A percentile compares a stretch with the other conserved stretches of the same genome.
phyloP scores from a whole-genome alignment of 2,113 vertebrate species.

The Uria aalge region DNA sequence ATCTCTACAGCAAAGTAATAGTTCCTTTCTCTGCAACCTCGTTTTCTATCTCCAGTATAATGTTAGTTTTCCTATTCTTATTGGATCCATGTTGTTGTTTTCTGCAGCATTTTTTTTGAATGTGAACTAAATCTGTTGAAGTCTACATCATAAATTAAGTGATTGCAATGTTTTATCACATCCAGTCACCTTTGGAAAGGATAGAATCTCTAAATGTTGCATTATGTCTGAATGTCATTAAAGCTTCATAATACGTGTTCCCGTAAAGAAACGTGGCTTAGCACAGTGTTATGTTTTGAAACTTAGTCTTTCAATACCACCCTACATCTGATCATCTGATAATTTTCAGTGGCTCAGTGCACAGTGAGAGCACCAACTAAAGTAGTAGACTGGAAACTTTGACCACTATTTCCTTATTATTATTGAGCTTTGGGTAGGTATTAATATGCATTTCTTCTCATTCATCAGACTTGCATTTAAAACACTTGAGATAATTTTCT shows the following conservation, averaged over 20 bases:
- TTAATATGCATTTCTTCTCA: neutral
- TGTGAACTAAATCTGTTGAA: neutral
- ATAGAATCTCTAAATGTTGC: neutral
- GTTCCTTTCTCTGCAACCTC: accelerated
- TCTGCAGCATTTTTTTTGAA: neutral
- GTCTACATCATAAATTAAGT: neutral
- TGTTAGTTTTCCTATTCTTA: neutral
- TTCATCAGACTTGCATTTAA: neutral
- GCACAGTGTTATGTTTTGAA: neutral
- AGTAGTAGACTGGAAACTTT: neutral
- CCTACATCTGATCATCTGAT: neutral
- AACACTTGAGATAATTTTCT: neutral
- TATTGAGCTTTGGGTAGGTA: neutral
- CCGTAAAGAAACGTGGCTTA: neutral
- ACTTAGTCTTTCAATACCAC: neutral
- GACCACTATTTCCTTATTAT: neutral
- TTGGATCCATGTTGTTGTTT: neutral
- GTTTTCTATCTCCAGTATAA: neutral
- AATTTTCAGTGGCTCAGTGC: neutral
- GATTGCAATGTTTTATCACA: neutral
- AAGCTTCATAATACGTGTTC: neutral
- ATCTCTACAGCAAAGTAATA: neutral
- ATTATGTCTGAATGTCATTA: neutral
- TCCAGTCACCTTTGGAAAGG: neutral
- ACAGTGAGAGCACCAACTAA: neutral